Base-by-base conservation (phyloP, 2,888 invertebrate genomes). In the Gandaritis pyraliata region DNA sequence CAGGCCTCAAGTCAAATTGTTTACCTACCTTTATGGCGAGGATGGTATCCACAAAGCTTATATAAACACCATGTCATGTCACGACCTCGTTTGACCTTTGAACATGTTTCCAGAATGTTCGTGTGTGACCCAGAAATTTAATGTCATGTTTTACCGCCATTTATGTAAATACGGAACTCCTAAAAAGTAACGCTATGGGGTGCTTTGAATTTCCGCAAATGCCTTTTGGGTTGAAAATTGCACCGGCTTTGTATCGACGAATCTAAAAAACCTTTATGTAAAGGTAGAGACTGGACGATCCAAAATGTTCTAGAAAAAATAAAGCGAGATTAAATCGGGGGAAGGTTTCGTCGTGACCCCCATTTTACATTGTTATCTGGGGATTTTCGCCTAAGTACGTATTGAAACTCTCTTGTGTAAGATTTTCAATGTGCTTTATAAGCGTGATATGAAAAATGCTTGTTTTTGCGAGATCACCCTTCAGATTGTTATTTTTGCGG, bases 361-460 rank as follows among this genome's bases (percentile, higher is more conserved):
- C 58, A 68, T 65, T 63, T 62, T 64, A 65, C 60, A 68, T 65
- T 68, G 70, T 70, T 68, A 70, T 70, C 68, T 59, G 29, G 49
- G 61, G 66, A 70, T 70, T 68, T 68, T 66, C 56, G 64, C 47
- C 47, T 65, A 58, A 64, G 68, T 68, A 60, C 59, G 68, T 68
- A 70, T 64, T 54, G 65, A 64, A 65, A 65, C 59, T 61, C 60
- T 54, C 62, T 66, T 66, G 49, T 55, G 52, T 2, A 53, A 64
- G 62, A 49, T 57, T 65, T 47, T 52, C 55, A 57, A 60, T 56
- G 58, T 55, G 56, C 55, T 58, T 64, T 45, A 63, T 64, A 52
- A 56, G 53, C 64, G 45, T 62, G 59, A 64, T 56, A 68, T 68
- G 68, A 68, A 63, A 68, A 68, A 70, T 59, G 63, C 57, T 61